These are phyloP conservation scores for Troides oblongomaculatus DNA, from an alignment of 2,888 invertebrate species.

Conservation along the genomic window DNA sequence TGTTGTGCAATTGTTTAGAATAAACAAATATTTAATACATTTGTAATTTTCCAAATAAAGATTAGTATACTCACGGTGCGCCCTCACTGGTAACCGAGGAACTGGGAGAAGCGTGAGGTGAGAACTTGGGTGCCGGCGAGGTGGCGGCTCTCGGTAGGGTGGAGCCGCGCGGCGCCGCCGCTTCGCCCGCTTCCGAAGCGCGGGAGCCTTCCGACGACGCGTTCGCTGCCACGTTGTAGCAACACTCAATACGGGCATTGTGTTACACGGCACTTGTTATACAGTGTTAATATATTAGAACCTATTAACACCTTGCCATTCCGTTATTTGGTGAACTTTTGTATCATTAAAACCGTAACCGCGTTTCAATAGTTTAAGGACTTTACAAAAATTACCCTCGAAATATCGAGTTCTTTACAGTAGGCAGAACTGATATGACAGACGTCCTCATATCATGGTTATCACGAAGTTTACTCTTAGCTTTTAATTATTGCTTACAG, in stretches of 20 bases:
- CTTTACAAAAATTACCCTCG: too few relatives aligned
- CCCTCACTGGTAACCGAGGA: conserved; percentile 93
- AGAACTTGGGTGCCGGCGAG: conserved; percentile 82
- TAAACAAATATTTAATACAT: neutral
- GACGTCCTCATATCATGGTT: too few relatives aligned
- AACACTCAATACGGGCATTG: conserved; percentile 62
- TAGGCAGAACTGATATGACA: too few relatives aligned
- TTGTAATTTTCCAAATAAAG: neutral
- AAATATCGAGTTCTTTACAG: too few relatives aligned
- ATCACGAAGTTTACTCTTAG: too few relatives aligned
- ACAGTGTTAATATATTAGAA: neutral
- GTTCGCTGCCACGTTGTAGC: conserved; percentile 76
- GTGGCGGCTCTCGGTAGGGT: conserved; percentile 69
- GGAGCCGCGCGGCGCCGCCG: conserved; percentile 65
- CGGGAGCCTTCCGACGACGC: conserved; percentile 77
- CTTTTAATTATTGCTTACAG: too few relatives aligned
- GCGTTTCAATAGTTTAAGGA: too few relatives aligned
- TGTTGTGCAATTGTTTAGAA: too few relatives aligned
- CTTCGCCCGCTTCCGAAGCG: conserved; percentile 75
- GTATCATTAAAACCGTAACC: neutral
- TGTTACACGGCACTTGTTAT: conserved; percentile 26
- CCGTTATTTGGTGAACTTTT: neutral
- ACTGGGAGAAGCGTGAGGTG: conserved; percentile 91
- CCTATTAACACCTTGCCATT: neutral
- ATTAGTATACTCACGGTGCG: conserved; percentile 75